phyloP scores from a whole-genome alignment of 1,140 invertebrate species.

The Plutomurus gul region DNA sequence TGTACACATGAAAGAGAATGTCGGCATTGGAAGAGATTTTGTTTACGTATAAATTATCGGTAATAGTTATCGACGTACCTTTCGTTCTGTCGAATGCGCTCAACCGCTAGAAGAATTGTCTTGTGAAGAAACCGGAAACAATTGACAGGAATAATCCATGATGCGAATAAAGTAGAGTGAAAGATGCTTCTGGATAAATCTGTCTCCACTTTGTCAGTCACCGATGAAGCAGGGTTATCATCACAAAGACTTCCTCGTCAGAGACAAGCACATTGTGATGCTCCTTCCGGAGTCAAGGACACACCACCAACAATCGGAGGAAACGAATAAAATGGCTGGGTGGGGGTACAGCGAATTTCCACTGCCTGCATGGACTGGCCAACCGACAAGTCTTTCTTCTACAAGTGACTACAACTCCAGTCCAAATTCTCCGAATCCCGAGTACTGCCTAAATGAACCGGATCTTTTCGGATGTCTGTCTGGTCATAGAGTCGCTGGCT shows the following conservation, averaged over 20 bases:
- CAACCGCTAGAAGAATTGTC: too few relatives aligned
- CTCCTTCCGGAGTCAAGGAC: neutral
- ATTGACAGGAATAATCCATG: neutral
- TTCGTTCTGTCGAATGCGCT: neutral
- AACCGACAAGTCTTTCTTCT: neutral
- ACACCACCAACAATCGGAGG: neutral
- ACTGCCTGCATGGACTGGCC: neutral
- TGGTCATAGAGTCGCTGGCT: too few relatives aligned
- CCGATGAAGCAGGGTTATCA: too few relatives aligned
- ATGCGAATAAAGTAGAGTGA: neutral
- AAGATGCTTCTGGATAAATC: too few relatives aligned
- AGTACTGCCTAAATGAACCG: slow-evolving; percentile 1
- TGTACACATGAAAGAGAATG: too few relatives aligned
- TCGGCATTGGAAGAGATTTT: too few relatives aligned
- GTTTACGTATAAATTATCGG: neutral
- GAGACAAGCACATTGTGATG: slow-evolving; percentile 19
- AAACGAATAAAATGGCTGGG: slow-evolving; percentile 10
- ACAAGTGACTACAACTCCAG: slow-evolving; percentile 22
- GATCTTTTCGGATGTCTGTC: neutral
- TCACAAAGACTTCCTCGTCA: neutral
- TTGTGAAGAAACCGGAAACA: neutral
- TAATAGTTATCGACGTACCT: too few relatives aligned
- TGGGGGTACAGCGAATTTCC: neutral
- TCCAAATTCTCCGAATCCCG: slow-evolving; percentile 4
- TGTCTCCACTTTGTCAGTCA: neutral